Base-by-base conservation (phyloP, 1,140 invertebrate genomes). In the Zaprionus camerounensis region DNA sequence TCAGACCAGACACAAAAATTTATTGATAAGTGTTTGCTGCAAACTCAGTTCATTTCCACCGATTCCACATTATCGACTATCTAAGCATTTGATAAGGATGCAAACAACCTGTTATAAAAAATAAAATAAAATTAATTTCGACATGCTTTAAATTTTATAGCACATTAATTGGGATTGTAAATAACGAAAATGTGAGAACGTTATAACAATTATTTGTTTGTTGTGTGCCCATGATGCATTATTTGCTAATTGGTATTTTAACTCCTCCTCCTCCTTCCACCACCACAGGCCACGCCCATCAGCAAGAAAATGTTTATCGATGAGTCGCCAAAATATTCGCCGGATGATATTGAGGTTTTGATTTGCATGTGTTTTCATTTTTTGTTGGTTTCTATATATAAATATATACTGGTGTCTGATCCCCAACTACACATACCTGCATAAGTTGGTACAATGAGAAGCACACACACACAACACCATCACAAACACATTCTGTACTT, bases 301-400 rank as follows among this genome's bases (percentile, higher is more conserved):
- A 90, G 72, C 68, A 77, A 76, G 51, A 83, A 90, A 83, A 78
- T 76, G 73, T 75, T 87, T 67, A 64, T 76, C 85, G 91, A 92
- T 75, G 88, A 92, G 76, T 70, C 80, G 70, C 69, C 82, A 64
- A 92, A 92, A 66, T 92, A 92, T 78, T 51, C 80, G 59, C 77
- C 88, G 78, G 91, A 92, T 86, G 91, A 92, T 67, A 92, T 92
- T 78, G 91, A 92, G 91, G 91, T 92, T 91, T 81, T 71, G 74
- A 58, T 66, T 75, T 76, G 64, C 59, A 44, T 80, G 71, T 56
- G 72, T 81, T 68, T 74, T 75, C 64, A 75, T 28, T 76, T 76
- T 41, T 65, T 68, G 31, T 28, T 62, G 64, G 5, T 36, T 64
- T 56, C 64, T 56, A 13, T 53, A 34, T 34, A 55, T 46, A 56